phyloP scores from a whole-genome alignment of 2,113 vertebrate species.

The Lophochroa leadbeateri region DNA sequence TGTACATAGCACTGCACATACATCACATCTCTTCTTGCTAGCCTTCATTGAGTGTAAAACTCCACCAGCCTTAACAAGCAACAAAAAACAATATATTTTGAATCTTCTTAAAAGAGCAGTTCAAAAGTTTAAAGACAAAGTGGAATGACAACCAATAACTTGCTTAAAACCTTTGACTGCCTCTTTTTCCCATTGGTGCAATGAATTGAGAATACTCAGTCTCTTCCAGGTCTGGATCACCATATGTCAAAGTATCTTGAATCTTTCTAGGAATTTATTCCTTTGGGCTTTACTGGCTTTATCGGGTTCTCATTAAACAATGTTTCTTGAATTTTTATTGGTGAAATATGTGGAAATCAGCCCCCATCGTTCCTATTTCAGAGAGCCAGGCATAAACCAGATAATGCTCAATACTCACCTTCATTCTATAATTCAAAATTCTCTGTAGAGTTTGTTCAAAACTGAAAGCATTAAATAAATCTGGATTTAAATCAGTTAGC shows the following conservation, averaged over 20 bases:
- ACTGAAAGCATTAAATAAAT: not conserved
- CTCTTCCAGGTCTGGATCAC: not conserved
- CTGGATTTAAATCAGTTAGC: not conserved
- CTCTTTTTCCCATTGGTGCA: not conserved
- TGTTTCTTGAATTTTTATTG: not conserved
- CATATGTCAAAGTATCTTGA: not conserved
- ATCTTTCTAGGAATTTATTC: not conserved
- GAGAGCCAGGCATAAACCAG: not conserved
- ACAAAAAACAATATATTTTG: not conserved
- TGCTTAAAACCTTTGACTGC: not conserved
- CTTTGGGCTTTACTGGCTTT: not conserved
- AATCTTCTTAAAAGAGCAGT: not conserved
- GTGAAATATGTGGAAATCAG: not conserved
- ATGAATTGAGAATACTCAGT: not conserved
- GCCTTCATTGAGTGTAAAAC: not conserved
- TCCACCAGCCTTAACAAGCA: not conserved
- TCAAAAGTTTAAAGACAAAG: not conserved
- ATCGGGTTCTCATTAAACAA: not conserved
- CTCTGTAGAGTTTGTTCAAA: not conserved
- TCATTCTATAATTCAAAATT: not conserved
- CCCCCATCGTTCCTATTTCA: not conserved
- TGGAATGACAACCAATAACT: not conserved
- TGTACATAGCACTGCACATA: accelerated
- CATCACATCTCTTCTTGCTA: not conserved
- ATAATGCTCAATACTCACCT: not conserved